A percentile compares a stretch with the other conserved stretches of the same genome.
phyloP scores from a whole-genome alignment of 2,113 vertebrate genomes.

The Isichthys henryi region DNA sequence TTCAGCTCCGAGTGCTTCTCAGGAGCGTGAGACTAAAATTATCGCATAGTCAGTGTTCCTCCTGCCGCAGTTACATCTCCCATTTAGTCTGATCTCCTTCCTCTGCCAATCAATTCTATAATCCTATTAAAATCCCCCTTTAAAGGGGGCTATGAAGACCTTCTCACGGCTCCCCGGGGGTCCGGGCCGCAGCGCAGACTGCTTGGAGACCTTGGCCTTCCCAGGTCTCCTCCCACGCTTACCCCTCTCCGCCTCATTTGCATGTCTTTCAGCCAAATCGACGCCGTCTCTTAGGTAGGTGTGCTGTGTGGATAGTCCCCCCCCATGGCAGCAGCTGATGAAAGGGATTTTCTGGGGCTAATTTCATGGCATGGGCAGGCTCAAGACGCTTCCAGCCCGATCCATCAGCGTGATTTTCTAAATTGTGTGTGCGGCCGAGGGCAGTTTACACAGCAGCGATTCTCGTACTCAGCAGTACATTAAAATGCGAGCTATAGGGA shows the following conservation, averaged over 20 bases:
- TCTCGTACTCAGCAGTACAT: background rate
- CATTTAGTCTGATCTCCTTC: background rate
- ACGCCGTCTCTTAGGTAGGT: background rate
- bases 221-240: background rate
- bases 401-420: background rate
- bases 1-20: background rate
- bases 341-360: background rate
- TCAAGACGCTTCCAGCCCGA: background rate
- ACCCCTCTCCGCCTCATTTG: background rate
- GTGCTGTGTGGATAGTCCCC: background rate
- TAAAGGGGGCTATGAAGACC: background rate
- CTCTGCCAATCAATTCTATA: background rate
- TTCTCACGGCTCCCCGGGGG: background rate
- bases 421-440: background rate
- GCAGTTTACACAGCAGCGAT: background rate
- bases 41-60: background rate
- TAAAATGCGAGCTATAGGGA: background rate
- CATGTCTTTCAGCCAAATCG: background rate
- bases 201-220: background rate
- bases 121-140: background rate
- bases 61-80: background rate
- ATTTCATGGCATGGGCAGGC: background rate
- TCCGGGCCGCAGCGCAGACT: background rate
- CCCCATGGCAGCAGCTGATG: background rate
- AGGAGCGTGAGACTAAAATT: background rate